Evolutionary conservation across 2,113 vertebrate species (phyloP), one percentile per base, ranked within the genome.

Genomic region (Trematomus loennbergii): DNA sequence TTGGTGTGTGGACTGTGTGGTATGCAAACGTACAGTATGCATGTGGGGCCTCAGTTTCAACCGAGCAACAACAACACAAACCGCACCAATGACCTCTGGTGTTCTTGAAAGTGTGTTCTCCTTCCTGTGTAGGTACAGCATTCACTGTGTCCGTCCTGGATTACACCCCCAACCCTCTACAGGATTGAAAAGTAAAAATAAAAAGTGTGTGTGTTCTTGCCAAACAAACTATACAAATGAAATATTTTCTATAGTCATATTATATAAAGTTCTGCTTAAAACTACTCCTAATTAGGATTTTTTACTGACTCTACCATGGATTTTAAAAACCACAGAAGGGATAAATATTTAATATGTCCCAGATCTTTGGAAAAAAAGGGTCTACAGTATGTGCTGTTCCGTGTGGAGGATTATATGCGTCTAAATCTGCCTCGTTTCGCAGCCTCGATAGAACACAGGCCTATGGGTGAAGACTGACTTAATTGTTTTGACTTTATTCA

Each of bases 401-500:
- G 9, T 75, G 61, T 65, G 54, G 22, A 20, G 25, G 12, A 40
- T 18, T 61, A 2, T 48, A 18, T 46, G 36, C 55, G 49, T 67
- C 68, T 43, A 77, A 83, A 70, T 86, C 2, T 16, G 66, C 50
- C 49, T 74, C 49, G 50, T 68, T 18, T 59, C 17, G 48, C 18
- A 36, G 53, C 62, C 82, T 74, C 49, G 8, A 40, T 53, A 71
- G 58, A 88, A 18, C 53, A 58, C 61, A 70, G 64, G 85, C 86
- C 88, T 40, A 75, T 88, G 89, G 86, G 70, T 81, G 59, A 71
- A 63, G 52, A 72, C 45, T 87, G 89, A 91, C 76, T 91, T 87
- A 85, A 93, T 92, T 93, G 82, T 88, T 90, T 83, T 93, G 89
- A 92, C 91, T 91, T 72, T 69, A 78, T 79, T 59, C 82, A 91